Conservation (phyloP, 2,888 invertebrate species). For the Lepidocyrtinus sp. region DNA sequence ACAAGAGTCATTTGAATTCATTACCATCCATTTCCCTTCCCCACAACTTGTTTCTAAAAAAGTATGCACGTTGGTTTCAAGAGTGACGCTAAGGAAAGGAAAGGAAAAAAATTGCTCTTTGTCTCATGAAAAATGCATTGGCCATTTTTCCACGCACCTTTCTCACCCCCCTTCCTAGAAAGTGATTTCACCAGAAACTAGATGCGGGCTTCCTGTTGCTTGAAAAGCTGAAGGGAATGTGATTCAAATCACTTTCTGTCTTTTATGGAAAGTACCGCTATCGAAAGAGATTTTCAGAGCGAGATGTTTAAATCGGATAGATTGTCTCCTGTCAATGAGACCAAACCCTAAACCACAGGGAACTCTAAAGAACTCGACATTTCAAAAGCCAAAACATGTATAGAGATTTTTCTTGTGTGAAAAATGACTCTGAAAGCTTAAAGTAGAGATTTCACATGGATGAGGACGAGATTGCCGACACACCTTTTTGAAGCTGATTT, state of each 20-base stretch:
- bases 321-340: constrained; percentile 55
- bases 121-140: constrained; percentile 60
- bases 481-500: constrained; percentile 45
- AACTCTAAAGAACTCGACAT: not conserved
- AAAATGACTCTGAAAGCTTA: constrained; percentile 55
- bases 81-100: not conserved
- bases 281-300: not conserved
- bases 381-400: constrained; percentile 7
- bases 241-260: constrained; percentile 51
- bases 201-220: constrained; percentile 45
- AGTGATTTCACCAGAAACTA: constrained; percentile 40
- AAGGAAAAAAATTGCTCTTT: constrained; percentile 39
- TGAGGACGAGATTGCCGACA: constrained; percentile 33
- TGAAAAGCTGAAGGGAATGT: constrained; percentile 42
- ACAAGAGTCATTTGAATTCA: constrained; percentile 48
- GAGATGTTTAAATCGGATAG: constrained; percentile 56
- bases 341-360: not conserved
- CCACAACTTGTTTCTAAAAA: constrained; percentile 7
- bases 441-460: constrained; percentile 48
- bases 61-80: constrained; percentile 1
- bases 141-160: constrained; percentile 58
- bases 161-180: constrained; percentile 53
- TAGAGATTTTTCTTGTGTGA: constrained; percentile 42
- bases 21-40: constrained; percentile 34
- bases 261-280: constrained; percentile 9